phyloP scores from a whole-genome alignment of 2,113 vertebrate genomes.

The Camelus dromedarius region DNA sequence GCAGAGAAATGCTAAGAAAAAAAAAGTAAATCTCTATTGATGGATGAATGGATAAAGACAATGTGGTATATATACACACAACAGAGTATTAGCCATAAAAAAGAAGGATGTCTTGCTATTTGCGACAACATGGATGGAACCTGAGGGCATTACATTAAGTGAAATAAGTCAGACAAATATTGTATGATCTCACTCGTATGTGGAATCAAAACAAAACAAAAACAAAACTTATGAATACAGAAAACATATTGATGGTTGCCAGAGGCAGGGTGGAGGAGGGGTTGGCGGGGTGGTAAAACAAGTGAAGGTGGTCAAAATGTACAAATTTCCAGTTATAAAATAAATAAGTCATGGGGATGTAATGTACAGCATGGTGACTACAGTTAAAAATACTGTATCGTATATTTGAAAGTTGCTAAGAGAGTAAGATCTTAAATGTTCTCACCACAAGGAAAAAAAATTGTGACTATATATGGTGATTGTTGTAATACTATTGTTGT shows the following conservation, averaged over 20 bases:
- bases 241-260: not conserved
- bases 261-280: not conserved
- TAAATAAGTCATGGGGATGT: too few species aligned
- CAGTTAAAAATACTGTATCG: too few species aligned
- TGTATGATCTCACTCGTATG: not conserved
- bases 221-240: not conserved
- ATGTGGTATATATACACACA: not conserved
- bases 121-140: not conserved
- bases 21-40: not conserved
- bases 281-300: not conserved
- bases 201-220: not conserved
- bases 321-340: not conserved
- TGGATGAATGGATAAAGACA: not conserved
- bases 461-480: not conserved
- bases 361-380: too few species aligned
- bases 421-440: not conserved
- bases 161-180: not conserved
- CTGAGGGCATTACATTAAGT: not conserved
- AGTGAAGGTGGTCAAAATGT: not conserved
- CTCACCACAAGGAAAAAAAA: not conserved
- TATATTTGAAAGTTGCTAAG: not conserved
- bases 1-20: not conserved
- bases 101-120: not conserved
- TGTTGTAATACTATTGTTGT: not conserved
- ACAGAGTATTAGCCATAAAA: not conserved